Percentiles rank a stretch among this genome's conserved stretches.
Evolutionary conservation across 2,113 vertebrate species (phyloP).

Genomic region (Nesoenas mayeri): DNA sequence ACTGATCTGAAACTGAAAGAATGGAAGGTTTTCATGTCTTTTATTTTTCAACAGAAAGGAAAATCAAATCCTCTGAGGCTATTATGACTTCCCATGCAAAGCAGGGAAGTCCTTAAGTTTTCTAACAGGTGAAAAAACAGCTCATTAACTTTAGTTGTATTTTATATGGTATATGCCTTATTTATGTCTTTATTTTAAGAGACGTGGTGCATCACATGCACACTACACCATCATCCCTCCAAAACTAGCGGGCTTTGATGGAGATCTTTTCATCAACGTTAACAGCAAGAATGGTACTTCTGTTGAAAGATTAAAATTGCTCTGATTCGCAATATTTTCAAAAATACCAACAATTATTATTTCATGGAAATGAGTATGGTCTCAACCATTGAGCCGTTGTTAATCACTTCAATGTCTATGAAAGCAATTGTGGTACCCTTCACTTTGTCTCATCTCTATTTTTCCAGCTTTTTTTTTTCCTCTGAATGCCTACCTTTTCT

Average conservation of each 20-base stretch:
- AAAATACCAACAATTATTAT: not conserved
- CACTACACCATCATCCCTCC: not conserved
- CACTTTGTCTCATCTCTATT: not conserved
- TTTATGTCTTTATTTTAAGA: not conserved
- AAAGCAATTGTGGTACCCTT: not conserved
- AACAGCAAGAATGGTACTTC: not conserved
- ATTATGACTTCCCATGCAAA: not conserved
- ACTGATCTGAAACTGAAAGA: not conserved
- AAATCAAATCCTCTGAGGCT: not conserved
- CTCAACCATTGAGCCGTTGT: not conserved
- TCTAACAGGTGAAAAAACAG: not conserved
- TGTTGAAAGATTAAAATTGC: not conserved
- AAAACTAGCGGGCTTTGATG: not conserved
- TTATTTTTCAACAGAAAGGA: not conserved
- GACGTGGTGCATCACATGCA: not conserved
- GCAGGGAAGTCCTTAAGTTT: not conserved
- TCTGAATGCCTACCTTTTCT: not conserved
- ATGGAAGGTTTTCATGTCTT: not conserved
- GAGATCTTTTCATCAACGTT: not conserved
- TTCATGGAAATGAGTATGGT: not conserved
- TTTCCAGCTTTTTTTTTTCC: not conserved
- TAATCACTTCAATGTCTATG: not conserved
- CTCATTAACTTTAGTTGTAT: conserved; percentile 14
- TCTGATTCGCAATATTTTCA: not conserved
- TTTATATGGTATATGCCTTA: not conserved